Percentiles rank a stretch among this genome's conserved stretches.
Conservation (phyloP, 2,888 invertebrate genomes). For the Hololepta plana region DNA sequence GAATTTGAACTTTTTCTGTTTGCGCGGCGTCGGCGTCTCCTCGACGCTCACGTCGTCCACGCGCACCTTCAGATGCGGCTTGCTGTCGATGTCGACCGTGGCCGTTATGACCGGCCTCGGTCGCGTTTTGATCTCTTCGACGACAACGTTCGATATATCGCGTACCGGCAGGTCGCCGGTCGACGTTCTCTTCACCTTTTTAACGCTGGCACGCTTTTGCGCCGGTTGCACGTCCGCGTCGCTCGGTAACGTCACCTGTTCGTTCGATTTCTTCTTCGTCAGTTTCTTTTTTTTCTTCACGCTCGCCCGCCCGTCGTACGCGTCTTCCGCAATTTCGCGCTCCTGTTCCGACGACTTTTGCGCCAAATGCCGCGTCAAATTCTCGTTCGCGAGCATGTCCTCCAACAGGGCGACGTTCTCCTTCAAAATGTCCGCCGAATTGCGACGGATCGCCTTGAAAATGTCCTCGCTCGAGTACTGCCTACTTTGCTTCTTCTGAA, state of each 20-base stretch:
- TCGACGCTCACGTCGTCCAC: conserved; percentile 41
- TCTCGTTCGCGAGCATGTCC: conserved; percentile 31
- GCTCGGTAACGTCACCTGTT: conserved; percentile 12
- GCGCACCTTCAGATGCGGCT: conserved; percentile 33
- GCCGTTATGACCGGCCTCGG: conserved; percentile 35
- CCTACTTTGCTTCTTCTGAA: conserved; percentile 25
- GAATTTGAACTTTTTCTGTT: conserved; percentile 20
- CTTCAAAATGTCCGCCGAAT: conserved; percentile 36
- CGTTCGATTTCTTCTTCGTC: conserved; percentile 17
- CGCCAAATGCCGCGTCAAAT: conserved; percentile 22
- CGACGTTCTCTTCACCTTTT: conserved; percentile 16
- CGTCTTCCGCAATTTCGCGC: conserved; percentile 7
- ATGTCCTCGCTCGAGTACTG: conserved; percentile 20
- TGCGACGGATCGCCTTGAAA: conserved; percentile 28
- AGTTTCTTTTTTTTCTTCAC: conserved; percentile 20
- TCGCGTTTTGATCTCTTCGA: conserved; percentile 30
- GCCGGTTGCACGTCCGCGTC: conserved; percentile 7
- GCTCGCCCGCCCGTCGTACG: conserved; percentile 13
- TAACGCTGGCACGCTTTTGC: conserved; percentile 15
- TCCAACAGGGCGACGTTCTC: conserved; percentile 36
- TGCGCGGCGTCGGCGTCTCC: conserved; percentile 28
- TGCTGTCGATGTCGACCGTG: conserved; percentile 32
- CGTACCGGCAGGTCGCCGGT: conserved; percentile 11
- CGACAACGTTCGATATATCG: conserved; percentile 27
- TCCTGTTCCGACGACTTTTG: conserved; percentile 19